These are phyloP conservation scores for Amniataba percoides DNA, from an alignment of 2,797 vertebrate species.

Conservation along the genomic window DNA sequence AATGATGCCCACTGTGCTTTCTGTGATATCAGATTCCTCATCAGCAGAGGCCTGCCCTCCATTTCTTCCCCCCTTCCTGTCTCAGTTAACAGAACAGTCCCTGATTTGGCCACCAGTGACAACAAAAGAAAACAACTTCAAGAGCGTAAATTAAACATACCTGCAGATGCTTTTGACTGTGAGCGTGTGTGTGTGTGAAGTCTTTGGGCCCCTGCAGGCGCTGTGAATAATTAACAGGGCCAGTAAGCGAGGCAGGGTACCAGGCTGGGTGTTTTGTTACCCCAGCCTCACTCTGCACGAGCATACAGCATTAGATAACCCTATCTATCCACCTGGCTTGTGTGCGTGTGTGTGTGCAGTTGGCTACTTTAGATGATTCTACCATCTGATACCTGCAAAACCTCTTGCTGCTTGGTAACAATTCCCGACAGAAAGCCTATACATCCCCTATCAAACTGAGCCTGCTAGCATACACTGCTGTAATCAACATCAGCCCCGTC, in stretches of 20 bases:
- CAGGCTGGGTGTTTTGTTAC: conserved; percentile 80
- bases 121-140: conserved; percentile 73
- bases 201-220: conserved; percentile 68
- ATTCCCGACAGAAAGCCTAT: conserved; percentile 73
- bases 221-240: conserved; percentile 81
- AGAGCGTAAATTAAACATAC: conserved; percentile 74
- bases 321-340: conserved; percentile 60
- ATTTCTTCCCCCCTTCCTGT: conserved; percentile 34
- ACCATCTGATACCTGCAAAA: conserved; percentile 78
- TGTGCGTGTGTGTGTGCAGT: conserved; percentile 54
- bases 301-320: conserved; percentile 79
- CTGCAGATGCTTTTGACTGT: conserved; percentile 64
- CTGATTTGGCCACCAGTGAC: conserved; percentile 59
- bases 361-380: conserved; percentile 78
- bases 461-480: conserved; percentile 38
- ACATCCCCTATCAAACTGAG: conserved; percentile 67
- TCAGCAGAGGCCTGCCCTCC: conserved; percentile 37
- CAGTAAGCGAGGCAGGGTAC: conserved; percentile 67
- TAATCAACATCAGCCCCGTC: conserved; percentile 35
- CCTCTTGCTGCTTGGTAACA: conserved; percentile 73
- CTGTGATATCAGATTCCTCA: conserved; percentile 66
- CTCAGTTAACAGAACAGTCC: conserved; percentile 63
- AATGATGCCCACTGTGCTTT: conserved; percentile 63
- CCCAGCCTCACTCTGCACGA: conserved; percentile 72
- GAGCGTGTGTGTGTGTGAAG: conserved; percentile 17